Base-by-base conservation (phyloP, 2,113 vertebrate species). In the Engraulis encrasicolus region DNA sequence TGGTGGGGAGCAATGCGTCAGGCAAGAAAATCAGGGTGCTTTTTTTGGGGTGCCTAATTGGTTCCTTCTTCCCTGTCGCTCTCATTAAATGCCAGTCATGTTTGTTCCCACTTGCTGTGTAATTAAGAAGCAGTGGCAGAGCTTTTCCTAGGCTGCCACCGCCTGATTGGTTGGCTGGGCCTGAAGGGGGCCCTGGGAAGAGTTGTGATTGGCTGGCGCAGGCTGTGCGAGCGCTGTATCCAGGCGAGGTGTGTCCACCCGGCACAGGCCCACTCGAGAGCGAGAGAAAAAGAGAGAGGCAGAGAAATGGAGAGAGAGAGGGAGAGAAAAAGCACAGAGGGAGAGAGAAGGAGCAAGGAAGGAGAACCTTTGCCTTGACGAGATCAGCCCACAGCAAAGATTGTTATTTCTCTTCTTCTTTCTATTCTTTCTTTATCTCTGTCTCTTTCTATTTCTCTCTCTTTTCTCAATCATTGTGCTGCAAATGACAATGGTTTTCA, bases 1-100 rank as follows among this genome's bases (percentile, higher is more conserved):
- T n/a, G n/a, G n/a, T n/a, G n/a, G 27, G 23, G 58, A n/a, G 54
- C 19, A 20, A 23, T 45, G 40, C 40, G 40, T 5, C 40, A 45
- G 40, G 23, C 23, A 27, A 85, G 52, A 85, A 12, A 77, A 23
- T 52, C 20, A 50, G 52, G 82, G 36, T 83, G 88, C 85, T 83
- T 45, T 83, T 89, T 85, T 83, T 45, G 82, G 52, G 37, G 82
- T 82, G n/a, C 38, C 80, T 82, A 87, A 89, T 90, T 89, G 48
- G 85, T 86, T 74, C 58, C 34, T 88, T 86, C 86, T 90, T 82
- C 80, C 34, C 82, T 82, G 50, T 84, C 58, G 2, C 80, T 85
- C 90, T 91, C 86, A 91, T 94, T 94, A 93, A 91, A 95, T 93
- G 91, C 88, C 87, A 92, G 91, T 93, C 91, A 90, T 91, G 93